These are phyloP conservation scores for Pseudolaguvia tuberculata DNA, from an alignment of 2,113 vertebrate genomes.

Conservation along the genomic window DNA sequence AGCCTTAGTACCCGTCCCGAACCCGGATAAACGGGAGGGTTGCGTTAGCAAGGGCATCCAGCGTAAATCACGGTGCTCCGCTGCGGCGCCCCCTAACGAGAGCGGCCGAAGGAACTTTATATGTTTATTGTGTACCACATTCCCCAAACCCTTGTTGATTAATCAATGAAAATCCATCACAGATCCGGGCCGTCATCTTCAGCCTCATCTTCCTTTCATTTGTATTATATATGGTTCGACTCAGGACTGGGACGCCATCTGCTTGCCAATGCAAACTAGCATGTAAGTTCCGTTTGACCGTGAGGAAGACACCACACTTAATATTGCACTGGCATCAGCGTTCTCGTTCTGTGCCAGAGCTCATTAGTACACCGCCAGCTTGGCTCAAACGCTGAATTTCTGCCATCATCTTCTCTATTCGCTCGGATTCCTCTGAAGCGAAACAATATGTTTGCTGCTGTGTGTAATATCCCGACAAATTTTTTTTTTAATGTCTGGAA, in stretches of 20 bases:
- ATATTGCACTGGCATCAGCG: slow-evolving; percentile 48
- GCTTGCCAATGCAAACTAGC: slow-evolving; percentile 48
- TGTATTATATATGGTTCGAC: slow-evolving; percentile 17
- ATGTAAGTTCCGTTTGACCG: slow-evolving; percentile 54
- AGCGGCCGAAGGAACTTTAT: too few relatives aligned
- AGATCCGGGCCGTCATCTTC: neutral
- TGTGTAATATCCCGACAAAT: neutral
- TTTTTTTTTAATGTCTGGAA: neutral
- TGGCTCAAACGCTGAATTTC: slow-evolving; percentile 37
- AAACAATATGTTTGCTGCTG: slow-evolving; percentile 4
- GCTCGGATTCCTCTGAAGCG: slow-evolving; percentile 4
- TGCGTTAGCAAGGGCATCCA: too few relatives aligned
- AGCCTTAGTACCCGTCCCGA: too few relatives aligned
- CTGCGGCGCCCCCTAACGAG: too few relatives aligned
- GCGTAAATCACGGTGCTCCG: too few relatives aligned
- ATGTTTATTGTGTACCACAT: neutral
- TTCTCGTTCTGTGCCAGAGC: slow-evolving; percentile 46
- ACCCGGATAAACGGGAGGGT: too few relatives aligned
- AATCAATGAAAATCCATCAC: neutral
- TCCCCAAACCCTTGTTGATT: neutral
- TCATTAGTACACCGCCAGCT: slow-evolving; percentile 51
- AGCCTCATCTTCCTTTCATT: neutral
- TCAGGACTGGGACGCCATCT: slow-evolving; percentile 46
- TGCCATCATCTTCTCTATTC: slow-evolving; percentile 32
- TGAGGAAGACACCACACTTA: slow-evolving; percentile 51